Percentiles rank a stretch among this genome's conserved stretches.
phyloP scores from a whole-genome alignment of 2,888 invertebrate genomes.

The Lordiphosa fenestrarum region DNA sequence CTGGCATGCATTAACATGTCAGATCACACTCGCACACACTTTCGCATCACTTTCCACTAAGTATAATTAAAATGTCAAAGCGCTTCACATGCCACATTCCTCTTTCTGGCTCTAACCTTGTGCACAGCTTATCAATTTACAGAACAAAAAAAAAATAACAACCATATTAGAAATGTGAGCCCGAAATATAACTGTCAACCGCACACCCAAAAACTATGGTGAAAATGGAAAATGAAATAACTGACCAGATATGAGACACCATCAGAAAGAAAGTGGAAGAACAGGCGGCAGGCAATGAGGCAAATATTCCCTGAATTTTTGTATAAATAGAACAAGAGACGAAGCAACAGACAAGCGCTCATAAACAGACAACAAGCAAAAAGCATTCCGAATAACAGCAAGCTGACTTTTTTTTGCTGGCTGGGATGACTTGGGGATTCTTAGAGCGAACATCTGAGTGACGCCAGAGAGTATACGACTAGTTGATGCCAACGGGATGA shows the following conservation, averaged over 20 bases:
- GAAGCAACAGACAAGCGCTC: constrained; percentile 29
- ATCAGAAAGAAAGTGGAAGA: background rate
- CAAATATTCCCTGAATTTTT: constrained; percentile 34
- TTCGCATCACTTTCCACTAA: background rate
- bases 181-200: constrained; percentile 48
- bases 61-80: constrained; percentile 69
- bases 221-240: constrained; percentile 37
- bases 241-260: constrained; percentile 36
- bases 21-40: constrained; percentile 17
- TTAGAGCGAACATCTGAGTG: background rate
- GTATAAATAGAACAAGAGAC: constrained; percentile 23
- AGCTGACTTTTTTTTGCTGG: background rate
- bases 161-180: background rate
- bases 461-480: no score
- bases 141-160: no score
- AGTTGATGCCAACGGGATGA: no score
- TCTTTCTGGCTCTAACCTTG: background rate
- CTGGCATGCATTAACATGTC: constrained; percentile 68
- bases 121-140: constrained; percentile 3
- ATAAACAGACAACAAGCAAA: constrained; percentile 19
- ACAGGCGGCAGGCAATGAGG: constrained; percentile 27
- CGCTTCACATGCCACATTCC: constrained; percentile 40
- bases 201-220: constrained; percentile 25
- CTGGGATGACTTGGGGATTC: background rate
- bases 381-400: constrained; percentile 12